Base-by-base conservation (phyloP, 2,888 invertebrate genomes). In the Pheosia tremula region DNA sequence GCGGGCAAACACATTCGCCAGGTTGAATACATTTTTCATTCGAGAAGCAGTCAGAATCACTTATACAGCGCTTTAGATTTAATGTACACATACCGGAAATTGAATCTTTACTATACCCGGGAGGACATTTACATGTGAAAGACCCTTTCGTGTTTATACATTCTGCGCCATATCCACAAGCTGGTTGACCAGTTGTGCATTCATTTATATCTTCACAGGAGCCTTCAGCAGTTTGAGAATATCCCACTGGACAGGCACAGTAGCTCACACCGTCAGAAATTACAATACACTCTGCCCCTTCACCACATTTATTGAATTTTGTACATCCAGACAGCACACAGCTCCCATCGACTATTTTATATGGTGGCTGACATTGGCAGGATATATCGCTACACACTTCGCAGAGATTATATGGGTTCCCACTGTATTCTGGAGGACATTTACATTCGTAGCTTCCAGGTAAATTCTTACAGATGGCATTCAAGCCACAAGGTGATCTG, bases 401-500 rank as follows among this genome's bases (percentile, higher is more conserved):
- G 83, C 98, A 98, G 72, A 96, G 94, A 13, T 96, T 95, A 82
- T 98, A 98, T 0, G 98, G 98, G 89, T 98, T 98, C 55, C 98
- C 98, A 80, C 97, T 97, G 83, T 97, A 98, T 45, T 97, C 98
- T 41, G 96, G 94, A 0, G 98, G 97, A 80, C 98, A 98, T 79
- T 97, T 97, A 77, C 98, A 98, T 88, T 98, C 98, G 82, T 98
- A 98, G 82, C 98, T 98, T 56, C 98, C 98, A 0, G 98, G 98
- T 58, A 98, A 91, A 89, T 98, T 98, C 85, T 97, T 98, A 81
- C 98, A 98, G 62, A 98, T 95, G 0, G 98, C 98, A 86, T 98
- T 98, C 38, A 97, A 89, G 0, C 98, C 98, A 87, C 98, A 98
- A 24, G 97, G 96, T 3, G 96, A 95, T 74, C 97, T 97, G 61